A percentile compares a stretch with the other conserved stretches of the same genome.
phyloP scores from a whole-genome alignment of 2,888 invertebrate genomes.

The Eilema caniola region DNA sequence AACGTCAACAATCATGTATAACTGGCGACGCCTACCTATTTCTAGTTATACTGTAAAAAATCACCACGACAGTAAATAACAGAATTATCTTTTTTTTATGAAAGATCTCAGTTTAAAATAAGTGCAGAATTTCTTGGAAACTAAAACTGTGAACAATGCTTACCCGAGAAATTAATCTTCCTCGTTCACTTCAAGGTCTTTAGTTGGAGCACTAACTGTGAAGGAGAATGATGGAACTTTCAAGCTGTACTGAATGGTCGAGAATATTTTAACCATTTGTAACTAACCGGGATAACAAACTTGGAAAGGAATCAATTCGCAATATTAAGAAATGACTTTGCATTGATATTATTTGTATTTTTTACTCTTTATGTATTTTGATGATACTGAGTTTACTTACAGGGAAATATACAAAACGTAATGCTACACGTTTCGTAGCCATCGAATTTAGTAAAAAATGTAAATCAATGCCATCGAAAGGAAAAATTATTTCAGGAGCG shows the following conservation, averaged over 20 bases:
- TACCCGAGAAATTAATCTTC: conserved; percentile 4
- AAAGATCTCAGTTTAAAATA: neutral
- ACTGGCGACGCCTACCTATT: too few species aligned
- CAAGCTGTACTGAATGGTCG: conserved; percentile 41
- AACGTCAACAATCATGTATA: too few species aligned
- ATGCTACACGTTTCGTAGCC: too few species aligned
- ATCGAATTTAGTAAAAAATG: too few species aligned
- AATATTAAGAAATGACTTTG: neutral
- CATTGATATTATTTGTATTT: neutral
- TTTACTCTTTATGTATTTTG: neutral
- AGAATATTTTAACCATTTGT: conserved; percentile 33
- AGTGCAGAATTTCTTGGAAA: neutral
- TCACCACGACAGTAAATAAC: too few species aligned
- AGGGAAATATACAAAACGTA: too few species aligned
- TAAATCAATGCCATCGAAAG: too few species aligned
- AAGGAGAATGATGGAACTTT: conserved; percentile 48
- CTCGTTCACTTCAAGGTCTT: conserved; percentile 29
- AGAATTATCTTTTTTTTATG: too few species aligned
- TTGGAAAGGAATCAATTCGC: conserved; percentile 23
- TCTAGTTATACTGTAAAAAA: too few species aligned
- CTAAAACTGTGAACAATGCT: conserved; percentile 13
- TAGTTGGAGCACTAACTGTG: conserved; percentile 27
- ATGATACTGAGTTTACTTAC: too few species aligned
- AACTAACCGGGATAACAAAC: conserved; percentile 20
- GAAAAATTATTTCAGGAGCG: too few species aligned